Conservation (phyloP, 2,797 vertebrate genomes). For the Adelosebastes latens region DNA sequence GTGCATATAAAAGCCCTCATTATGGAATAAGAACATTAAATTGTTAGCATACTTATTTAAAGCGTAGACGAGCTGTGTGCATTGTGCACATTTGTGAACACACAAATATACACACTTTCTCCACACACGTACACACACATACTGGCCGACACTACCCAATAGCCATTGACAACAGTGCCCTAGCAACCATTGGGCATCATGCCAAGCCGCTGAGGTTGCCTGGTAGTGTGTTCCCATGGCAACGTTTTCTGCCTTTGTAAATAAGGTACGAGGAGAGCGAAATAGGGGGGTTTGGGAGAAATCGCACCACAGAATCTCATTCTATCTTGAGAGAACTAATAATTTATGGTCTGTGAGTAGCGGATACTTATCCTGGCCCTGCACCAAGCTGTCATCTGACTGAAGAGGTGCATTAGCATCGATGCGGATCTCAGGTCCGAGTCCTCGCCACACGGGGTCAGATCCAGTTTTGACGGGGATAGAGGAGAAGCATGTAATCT, state of each 20-base stretch:
- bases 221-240: slow-evolving; percentile 85
- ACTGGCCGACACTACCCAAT: slow-evolving; percentile 76
- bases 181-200: slow-evolving; percentile 86
- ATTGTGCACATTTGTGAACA: neutral
- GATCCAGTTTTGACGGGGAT: slow-evolving; percentile 18
- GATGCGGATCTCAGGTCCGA: slow-evolving; percentile 20
- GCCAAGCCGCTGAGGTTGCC: slow-evolving; percentile 85
- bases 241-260: slow-evolving; percentile 85
- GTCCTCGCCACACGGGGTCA: neutral
- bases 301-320: slow-evolving; percentile 60
- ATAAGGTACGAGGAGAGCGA: slow-evolving; percentile 75
- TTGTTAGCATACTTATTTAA: slow-evolving; percentile 22
- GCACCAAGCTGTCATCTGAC: slow-evolving; percentile 37
- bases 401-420: slow-evolving; percentile 43
- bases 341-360: slow-evolving; percentile 57
- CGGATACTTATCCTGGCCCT: slow-evolving; percentile 40
- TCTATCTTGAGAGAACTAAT: slow-evolving; percentile 64
- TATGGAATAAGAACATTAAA: slow-evolving; percentile 33
- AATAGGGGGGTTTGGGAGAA: slow-evolving; percentile 64
- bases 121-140: slow-evolving; percentile 40
- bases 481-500: slow-evolving; percentile 2
- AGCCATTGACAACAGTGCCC: slow-evolving; percentile 84
- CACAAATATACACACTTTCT: slow-evolving; percentile 14
- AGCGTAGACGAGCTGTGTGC: neutral
- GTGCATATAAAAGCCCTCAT: slow-evolving; percentile 15